phyloP scores from a whole-genome alignment of 2,888 invertebrate species.

The Lycophotia porphyrea region DNA sequence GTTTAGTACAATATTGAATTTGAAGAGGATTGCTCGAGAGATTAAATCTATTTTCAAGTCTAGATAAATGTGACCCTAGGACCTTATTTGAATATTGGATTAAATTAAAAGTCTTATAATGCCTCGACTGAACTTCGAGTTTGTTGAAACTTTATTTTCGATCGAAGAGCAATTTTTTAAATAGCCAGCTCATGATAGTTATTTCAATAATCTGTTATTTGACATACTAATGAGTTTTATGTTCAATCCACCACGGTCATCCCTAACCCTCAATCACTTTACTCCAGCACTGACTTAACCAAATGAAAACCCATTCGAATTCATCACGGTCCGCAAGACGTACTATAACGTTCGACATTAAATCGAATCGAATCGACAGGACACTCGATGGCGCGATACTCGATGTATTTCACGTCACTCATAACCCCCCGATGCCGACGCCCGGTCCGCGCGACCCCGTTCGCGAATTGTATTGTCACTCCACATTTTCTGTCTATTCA shows the following conservation, averaged over 20 bases:
- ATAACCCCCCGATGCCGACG: conserved; percentile 49
- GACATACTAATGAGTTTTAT: neutral
- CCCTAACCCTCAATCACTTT: neutral
- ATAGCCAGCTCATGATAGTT: neutral
- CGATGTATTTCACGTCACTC: conserved; percentile 61
- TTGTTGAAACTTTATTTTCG: conserved; percentile 4
- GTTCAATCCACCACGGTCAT: neutral
- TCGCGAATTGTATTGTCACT: conserved; percentile 72
- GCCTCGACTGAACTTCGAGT: neutral
- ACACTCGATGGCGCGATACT: conserved; percentile 52
- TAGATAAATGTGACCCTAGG: conserved; percentile 25
- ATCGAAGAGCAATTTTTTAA: neutral
- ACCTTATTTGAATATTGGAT: conserved; percentile 46
- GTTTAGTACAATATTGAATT: conserved; percentile 61
- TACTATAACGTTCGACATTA: conserved; percentile 38
- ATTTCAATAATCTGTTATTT: neutral
- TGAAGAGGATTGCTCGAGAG: conserved; percentile 41
- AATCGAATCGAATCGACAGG: conserved; percentile 58
- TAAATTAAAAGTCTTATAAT: conserved; percentile 33
- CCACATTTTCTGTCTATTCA: conserved; percentile 66
- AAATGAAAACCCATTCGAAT: conserved; percentile 48
- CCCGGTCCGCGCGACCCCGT: conserved; percentile 57
- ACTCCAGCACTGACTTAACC: conserved; percentile 3
- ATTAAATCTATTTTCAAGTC: conserved; percentile 48
- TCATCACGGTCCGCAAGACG: conserved; percentile 37